phyloP scores from a whole-genome alignment of 2,113 vertebrate genomes.

The Dipodomys merriami region DNA sequence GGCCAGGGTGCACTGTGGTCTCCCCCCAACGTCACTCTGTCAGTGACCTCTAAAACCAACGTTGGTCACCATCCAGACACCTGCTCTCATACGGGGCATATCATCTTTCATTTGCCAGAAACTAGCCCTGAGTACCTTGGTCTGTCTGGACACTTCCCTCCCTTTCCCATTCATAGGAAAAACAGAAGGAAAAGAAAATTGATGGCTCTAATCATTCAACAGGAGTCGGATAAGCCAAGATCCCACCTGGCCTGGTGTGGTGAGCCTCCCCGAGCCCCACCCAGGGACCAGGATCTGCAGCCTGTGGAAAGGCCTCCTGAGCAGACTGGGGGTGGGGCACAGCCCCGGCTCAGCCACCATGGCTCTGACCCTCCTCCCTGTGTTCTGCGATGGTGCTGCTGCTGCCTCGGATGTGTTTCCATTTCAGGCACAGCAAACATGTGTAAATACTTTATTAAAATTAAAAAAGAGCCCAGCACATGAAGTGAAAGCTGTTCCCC shows the following conservation, averaged over 20 bases:
- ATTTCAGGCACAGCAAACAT: constrained; percentile 80
- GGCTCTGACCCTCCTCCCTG: background rate
- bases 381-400: accelerated
- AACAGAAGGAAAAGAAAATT: background rate
- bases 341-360: background rate
- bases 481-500: constrained; percentile 85
- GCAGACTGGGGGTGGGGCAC: accelerated
- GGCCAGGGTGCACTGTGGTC: accelerated
- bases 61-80: too few relatives aligned
- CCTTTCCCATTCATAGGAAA: background rate
- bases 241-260: background rate
- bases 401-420: constrained; percentile 52
- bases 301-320: accelerated
- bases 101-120: background rate
- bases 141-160: background rate
- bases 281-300: background rate
- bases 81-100: too few relatives aligned
- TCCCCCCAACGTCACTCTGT: too few relatives aligned
- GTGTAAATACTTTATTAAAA: constrained; percentile 89
- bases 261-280: background rate
- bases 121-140: background rate
- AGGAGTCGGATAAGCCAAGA: accelerated
- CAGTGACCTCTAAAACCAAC: background rate
- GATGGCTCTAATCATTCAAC: background rate
- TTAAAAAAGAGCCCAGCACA: constrained; percentile 75